Base-by-base conservation (phyloP, 2,888 invertebrate genomes). In the Phorcus lineatus region DNA sequence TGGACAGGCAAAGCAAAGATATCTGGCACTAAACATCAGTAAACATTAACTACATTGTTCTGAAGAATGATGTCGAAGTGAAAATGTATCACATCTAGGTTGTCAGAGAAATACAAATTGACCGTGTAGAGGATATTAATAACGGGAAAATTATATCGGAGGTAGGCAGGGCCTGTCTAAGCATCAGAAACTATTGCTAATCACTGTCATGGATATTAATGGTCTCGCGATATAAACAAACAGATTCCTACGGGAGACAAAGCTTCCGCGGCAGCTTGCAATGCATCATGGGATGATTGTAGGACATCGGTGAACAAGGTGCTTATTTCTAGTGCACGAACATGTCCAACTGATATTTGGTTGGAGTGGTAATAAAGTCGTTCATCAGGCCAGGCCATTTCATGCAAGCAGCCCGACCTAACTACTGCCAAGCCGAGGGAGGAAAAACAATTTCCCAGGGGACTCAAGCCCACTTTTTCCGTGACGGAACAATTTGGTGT, bases 401-500 rank as follows among this genome's bases (percentile, higher is more conserved):
- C 24, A n/a, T 16, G 28, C 24, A 62, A 28, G 28, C 62, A 22
- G 11, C 0, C 62, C 62, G 28, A 2, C 7, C 62, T 62, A 70
- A 70, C 70, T n/a, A 70, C 16, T 40, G 36, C 70, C 70, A 70
- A 70, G 70, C 70, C 17, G 36, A 36, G 36, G 19, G 36, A 70
- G 70, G 36, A 11, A 40, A 70, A 31, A 31, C 70, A 28, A 36
- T 70, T 40, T 40, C 70, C 70, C n/a, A 40, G 36, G 36, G 70
- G 70, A 36, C 28, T 7, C 19, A 36, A 19, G 36, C 40, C 70
- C 40, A 36, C 70, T 70, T 70, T 70, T 70, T 70, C 70, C 40
- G 70, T 70, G 70, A 70, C 70, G 40, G 36, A 70, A 70, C 40
- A 70, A 70, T 70, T 70, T 70, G 70, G 70, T 40, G 70, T 40